Evolutionary conservation across 2,797 vertebrate species (phyloP), one percentile per base, ranked within the genome.

Genomic region (Buceros bicornis): DNA sequence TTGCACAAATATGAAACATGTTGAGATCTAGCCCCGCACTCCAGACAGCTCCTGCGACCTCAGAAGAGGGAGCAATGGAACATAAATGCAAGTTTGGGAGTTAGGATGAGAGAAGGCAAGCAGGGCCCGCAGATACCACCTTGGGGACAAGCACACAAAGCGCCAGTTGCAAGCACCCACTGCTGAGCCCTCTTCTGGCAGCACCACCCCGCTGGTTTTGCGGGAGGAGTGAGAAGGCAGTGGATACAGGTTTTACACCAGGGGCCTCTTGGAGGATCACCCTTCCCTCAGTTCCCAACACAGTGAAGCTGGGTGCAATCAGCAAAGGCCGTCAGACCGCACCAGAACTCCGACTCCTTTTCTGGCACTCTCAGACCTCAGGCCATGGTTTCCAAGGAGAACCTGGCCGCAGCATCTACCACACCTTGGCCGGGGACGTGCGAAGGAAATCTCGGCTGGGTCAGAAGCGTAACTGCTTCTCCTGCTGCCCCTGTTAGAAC

Each of bases 1-100:
- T 47, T 95, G 96, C 95, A 95, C 93, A 95, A 82, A 95, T 77
- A 89, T 47, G 71, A 90, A 96, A 94, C 33, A 43, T 12, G 79
- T 71, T 62, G 93, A 94, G 90, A 82, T 67, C 62, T 82, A 92
- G 92, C 77, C 73, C 73, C 91, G 90, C 82, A 31, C 50, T 91
- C 72, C 88, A 80, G 95, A 92, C 71, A 87, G 90, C 86, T 87
- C 86, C 94, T 88, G 61, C 31, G 60, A 76, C 77, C 82, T 88
- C 88, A 90, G 66, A 92, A 78, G 79, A 76, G 56, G 82, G 77
- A 95, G 87, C 82, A 76, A 88, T 35, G 70, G 56, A 93, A 87
- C 95, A 82, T 40, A 91, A 93, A 95, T 37, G 29, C 65, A 79
- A 83, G 47, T 78, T 31, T 89, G 53, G 71, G 64, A 40, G 33